Evolutionary conservation across 92 coral and sea anemone genomes (phyloP).

Genomic region (Bergia puertoricense): DNA sequence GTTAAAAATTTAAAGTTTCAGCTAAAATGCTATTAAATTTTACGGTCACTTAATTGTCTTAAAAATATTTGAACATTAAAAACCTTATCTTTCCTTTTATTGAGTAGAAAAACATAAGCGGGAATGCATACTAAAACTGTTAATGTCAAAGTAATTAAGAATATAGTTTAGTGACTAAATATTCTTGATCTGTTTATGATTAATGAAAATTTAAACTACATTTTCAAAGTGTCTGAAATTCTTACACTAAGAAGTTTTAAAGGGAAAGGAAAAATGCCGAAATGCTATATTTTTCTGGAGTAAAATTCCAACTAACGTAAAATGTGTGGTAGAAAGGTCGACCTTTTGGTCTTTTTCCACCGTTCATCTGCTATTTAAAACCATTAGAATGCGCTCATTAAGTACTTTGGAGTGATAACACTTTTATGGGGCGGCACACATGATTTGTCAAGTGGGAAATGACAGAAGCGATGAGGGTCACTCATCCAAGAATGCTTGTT

Average conservation of each 20-base stretch:
- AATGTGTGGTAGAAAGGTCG: neutral
- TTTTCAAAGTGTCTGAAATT: slow-evolving; percentile 11
- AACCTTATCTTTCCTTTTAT: neutral
- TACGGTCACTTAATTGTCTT: no score
- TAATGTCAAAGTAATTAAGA: neutral
- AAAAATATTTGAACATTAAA: neutral
- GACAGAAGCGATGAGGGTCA: neutral
- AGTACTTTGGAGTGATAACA: neutral
- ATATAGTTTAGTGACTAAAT: neutral
- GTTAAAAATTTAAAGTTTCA: no score
- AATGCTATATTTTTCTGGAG: neutral
- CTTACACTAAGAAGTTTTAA: neutral
- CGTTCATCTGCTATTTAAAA: neutral
- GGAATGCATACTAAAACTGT: neutral
- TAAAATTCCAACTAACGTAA: no score
- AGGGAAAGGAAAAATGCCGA: neutral
- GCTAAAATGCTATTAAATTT: no score
- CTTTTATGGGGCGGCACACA: neutral
- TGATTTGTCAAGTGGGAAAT: slow-evolving; percentile 22
- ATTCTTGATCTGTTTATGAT: neutral
- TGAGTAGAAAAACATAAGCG: no score
- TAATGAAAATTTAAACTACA: neutral
- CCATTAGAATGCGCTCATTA: slow-evolving; percentile 1
- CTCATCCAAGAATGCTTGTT: slow-evolving; percentile 8
- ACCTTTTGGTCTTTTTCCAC: neutral